Evolutionary conservation across 2,797 vertebrate genomes (phyloP).

Genomic region (Acanthiza pusilla): DNA sequence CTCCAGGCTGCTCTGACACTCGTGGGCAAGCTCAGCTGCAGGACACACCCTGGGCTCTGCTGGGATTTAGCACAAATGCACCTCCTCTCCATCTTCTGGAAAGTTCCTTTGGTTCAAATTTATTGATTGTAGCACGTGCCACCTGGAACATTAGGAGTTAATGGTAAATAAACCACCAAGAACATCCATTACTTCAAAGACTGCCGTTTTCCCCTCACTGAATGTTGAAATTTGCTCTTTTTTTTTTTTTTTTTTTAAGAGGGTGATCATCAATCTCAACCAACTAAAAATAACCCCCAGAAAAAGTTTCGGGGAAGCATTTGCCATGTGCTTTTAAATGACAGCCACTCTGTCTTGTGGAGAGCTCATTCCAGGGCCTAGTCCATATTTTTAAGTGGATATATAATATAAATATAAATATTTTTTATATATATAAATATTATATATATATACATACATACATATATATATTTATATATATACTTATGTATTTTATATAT

Average conservation of each 20-base stretch:
- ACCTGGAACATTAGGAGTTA: not conserved
- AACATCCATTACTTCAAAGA: not conserved
- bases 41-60: not conserved
- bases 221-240: not conserved
- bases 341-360: not conserved
- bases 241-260: not conserved
- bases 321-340: not conserved
- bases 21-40: not conserved
- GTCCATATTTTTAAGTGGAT: not conserved
- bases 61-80: not conserved
- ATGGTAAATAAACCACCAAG: not conserved
- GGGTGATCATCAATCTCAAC: not conserved
- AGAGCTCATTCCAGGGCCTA: not conserved
- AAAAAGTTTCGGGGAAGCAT: not conserved
- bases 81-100: not conserved
- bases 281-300: not conserved
- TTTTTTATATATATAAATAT: too few species aligned
- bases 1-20: not conserved
- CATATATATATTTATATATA: too few species aligned
- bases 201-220: rapidly evolving
- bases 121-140: not conserved
- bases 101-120: not conserved
- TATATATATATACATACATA: too few species aligned
- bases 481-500: too few species aligned
- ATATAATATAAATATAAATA: too few species aligned